Conservation (phyloP, 2,113 vertebrate species). For the Bettongia penicillata region DNA sequence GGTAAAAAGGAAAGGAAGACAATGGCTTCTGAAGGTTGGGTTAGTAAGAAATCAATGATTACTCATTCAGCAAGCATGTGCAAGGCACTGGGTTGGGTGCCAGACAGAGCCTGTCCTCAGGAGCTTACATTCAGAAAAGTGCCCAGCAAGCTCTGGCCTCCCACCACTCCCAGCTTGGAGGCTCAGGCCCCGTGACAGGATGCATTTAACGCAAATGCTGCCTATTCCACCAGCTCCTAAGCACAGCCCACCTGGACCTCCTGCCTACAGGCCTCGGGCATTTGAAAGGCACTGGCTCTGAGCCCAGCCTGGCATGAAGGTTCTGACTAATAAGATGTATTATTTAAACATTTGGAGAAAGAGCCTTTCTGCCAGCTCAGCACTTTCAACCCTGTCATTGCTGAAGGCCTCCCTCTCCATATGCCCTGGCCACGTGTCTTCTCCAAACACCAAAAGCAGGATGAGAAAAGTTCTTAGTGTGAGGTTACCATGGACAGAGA, state of each 20-base stretch:
- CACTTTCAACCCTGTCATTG: neutral
- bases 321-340: neutral
- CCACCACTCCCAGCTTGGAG: too few relatives aligned
- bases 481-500: neutral
- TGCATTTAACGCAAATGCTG: too few relatives aligned
- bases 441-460: neutral
- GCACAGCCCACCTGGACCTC: neutral
- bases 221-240: neutral
- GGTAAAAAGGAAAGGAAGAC: neutral
- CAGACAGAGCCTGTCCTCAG: neutral
- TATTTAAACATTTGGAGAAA: neutral
- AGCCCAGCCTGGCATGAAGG: neutral
- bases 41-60: neutral
- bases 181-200: neutral
- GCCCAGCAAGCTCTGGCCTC: too few relatives aligned
- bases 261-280: neutral
- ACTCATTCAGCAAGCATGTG: neutral
- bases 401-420: neutral
- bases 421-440: neutral
- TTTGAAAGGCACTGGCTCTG: neutral
- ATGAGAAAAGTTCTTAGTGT: neutral
- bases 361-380: neutral
- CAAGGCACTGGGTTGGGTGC: neutral
- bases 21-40: neutral
- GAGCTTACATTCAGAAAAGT: neutral